Percentiles rank a stretch among this genome's conserved stretches.
Evolutionary conservation across 2,113 vertebrate species (phyloP).

Genomic region (Bagarius yarrelli): DNA sequence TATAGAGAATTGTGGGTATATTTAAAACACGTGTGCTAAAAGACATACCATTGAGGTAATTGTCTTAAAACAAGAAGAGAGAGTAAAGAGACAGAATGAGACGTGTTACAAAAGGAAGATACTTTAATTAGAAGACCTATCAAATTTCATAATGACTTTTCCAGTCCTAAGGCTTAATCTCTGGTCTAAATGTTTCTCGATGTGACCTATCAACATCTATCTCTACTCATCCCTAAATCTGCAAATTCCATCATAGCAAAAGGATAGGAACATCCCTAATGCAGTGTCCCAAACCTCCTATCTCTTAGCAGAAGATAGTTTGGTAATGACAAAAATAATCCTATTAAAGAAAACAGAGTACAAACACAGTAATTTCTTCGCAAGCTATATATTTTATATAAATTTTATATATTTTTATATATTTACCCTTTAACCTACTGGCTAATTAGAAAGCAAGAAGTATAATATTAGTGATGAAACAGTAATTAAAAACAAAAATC

Average conservation of each 20-base stretch:
- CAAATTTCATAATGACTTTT: conserved; percentile 58
- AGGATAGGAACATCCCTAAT: conserved; percentile 45
- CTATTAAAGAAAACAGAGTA: too few species aligned
- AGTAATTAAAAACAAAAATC: conserved; percentile 1
- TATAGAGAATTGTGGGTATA: background rate
- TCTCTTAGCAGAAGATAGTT: conserved; percentile 56
- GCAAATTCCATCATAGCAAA: conserved; percentile 66
- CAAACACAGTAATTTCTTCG: background rate
- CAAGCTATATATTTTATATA: background rate
- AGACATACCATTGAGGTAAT: background rate
- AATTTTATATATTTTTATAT: too few species aligned
- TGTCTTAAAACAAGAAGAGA: conserved; percentile 28
- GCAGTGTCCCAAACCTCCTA: conserved; percentile 41
- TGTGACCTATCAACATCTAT: conserved; percentile 46
- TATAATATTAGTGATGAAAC: background rate
- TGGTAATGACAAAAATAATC: conserved; percentile 1
- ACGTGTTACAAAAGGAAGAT: conserved; percentile 35
- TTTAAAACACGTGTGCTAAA: conserved; percentile 16
- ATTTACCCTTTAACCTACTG: background rate
- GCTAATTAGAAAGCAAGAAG: background rate
- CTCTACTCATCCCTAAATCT: conserved; percentile 61
- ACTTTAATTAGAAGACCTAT: conserved; percentile 52
- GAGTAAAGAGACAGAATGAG: conserved; percentile 31
- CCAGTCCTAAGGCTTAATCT: conserved; percentile 52
- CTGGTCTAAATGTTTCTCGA: conserved; percentile 44